These are phyloP conservation scores for Melopsittacus undulatus DNA, from an alignment of 2,797 vertebrate species.

Conservation along the genomic window DNA sequence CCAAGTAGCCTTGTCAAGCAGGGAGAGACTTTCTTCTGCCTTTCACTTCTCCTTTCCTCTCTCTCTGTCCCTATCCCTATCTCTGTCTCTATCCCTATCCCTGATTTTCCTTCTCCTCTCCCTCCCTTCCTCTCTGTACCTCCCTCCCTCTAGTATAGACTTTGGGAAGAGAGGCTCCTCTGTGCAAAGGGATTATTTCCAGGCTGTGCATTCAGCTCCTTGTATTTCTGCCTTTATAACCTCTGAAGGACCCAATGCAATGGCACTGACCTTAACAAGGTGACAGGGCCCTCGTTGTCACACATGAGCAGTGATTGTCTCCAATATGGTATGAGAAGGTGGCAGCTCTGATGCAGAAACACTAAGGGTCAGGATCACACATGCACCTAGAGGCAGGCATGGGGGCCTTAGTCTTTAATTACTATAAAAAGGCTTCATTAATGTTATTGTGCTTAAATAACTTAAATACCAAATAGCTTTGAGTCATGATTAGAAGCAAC, in stretches of 20 bases:
- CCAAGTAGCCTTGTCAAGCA: not conserved
- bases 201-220: not conserved
- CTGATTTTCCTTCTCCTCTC: not conserved
- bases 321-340: not conserved
- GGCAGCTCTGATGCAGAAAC: not conserved
- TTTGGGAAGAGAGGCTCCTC: not conserved
- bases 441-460: not conserved
- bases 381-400: not conserved
- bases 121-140: not conserved
- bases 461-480: not conserved
- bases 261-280: not conserved
- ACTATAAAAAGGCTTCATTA: not conserved
- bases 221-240: not conserved
- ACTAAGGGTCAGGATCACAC: accelerated
- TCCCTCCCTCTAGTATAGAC: not conserved
- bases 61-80: not conserved
- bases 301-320: not conserved
- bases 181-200: not conserved
- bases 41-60: not conserved
- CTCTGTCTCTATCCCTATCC: no score
- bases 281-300: not conserved
- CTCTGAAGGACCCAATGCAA: not conserved
- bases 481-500: not conserved
- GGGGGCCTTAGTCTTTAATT: not conserved
- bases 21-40: not conserved